Evolutionary conservation across 2,888 invertebrate genomes (phyloP).

Genomic region (Mellilla xanthometata): DNA sequence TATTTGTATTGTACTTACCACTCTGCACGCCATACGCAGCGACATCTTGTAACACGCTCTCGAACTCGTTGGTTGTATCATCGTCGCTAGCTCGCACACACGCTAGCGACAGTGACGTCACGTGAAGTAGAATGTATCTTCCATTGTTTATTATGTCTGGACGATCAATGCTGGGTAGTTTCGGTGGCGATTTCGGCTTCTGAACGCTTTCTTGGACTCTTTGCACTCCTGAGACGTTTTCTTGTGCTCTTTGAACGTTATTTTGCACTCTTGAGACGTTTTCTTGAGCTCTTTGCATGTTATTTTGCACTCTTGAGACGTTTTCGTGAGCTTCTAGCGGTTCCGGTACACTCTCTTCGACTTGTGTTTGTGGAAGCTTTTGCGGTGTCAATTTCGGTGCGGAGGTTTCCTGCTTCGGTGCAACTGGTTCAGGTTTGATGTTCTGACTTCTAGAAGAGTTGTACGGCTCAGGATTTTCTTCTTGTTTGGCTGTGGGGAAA

Average conservation of each 20-base stretch:
- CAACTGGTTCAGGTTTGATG: too few relatives aligned
- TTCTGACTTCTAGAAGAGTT: too few relatives aligned
- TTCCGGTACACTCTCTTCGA: too few relatives aligned
- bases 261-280: too few relatives aligned
- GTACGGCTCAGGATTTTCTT: background rate
- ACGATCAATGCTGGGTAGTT: constrained; percentile 44
- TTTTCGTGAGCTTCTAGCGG: too few relatives aligned
- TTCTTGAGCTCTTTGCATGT: too few relatives aligned
- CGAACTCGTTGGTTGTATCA: constrained; percentile 30
- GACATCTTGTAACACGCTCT: constrained; percentile 47
- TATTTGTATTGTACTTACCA: background rate
- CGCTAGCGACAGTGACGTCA: constrained; percentile 34
- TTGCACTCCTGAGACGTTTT: background rate
- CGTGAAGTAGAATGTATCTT: constrained; percentile 48
- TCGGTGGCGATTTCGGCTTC: background rate
- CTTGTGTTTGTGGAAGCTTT: too few relatives aligned
- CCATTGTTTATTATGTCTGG: constrained; percentile 40
- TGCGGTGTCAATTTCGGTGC: too few relatives aligned
- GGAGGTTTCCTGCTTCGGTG: too few relatives aligned
- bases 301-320: too few relatives aligned
- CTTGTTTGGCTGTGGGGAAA: background rate
- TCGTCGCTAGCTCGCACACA: constrained; percentile 42
- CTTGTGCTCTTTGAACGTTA: background rate
- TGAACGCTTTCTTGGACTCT: too few relatives aligned
- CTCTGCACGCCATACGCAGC: constrained; percentile 34